Conservation (phyloP, 1,140 invertebrate species). For the Neodiprion virginianus region DNA sequence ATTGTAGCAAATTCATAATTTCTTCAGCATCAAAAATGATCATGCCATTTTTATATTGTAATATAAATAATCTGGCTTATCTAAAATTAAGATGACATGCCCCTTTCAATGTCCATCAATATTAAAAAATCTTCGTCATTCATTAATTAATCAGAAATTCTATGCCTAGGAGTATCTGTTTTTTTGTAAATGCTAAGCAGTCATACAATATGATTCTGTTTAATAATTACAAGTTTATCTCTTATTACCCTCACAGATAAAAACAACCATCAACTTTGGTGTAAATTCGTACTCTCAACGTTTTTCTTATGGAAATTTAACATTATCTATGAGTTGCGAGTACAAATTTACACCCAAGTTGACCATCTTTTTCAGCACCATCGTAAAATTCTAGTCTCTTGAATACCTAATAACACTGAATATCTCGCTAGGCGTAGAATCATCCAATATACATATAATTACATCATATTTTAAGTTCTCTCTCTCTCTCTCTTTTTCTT, state of each 20-base stretch:
- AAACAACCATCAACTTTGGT: too few species aligned
- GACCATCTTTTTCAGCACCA: too few species aligned
- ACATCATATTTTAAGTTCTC: background rate
- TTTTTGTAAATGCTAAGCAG: background rate
- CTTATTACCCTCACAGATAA: too few species aligned
- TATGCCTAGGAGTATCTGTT: background rate
- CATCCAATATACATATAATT: background rate
- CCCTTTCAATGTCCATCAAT: background rate
- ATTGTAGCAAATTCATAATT: conserved; percentile 3
- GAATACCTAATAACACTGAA: background rate
- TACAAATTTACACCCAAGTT: too few species aligned
- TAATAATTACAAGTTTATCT: background rate
- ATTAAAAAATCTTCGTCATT: background rate
- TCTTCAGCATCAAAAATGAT: background rate
- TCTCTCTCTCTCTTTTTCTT: background rate
- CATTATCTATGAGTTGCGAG: too few species aligned
- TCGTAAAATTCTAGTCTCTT: background rate
- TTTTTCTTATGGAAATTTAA: too few species aligned
- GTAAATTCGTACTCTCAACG: too few species aligned
- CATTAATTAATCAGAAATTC: background rate
- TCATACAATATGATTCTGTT: background rate
- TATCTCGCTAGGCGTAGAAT: background rate
- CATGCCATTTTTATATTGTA: too few species aligned
- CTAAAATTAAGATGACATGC: too few species aligned
- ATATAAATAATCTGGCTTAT: background rate